Base-by-base conservation (phyloP, 2,113 vertebrate species). In the Penelope pileata region DNA sequence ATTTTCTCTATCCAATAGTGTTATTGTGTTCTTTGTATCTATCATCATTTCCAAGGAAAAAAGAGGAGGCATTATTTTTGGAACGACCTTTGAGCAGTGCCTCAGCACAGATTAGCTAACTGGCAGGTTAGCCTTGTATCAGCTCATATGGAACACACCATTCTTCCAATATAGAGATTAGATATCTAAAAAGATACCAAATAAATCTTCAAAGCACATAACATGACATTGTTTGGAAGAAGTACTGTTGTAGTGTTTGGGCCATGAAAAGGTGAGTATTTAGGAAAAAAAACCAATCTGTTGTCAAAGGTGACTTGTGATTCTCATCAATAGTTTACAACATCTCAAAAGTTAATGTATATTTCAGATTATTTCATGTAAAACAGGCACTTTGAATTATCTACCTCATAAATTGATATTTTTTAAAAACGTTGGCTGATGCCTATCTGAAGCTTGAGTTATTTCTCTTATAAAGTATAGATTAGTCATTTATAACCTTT, bases 301-400 rank as follows among this genome's bases (percentile, higher is more conserved):
- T 21, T 66, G 38, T 67, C 83, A 75, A 88, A 88, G 51, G 50
- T 88, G 56, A 60, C 30, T 88, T 62, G 32, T 51, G 60, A 51
- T 82, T 93, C 83, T 91, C 80, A 27, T 26, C 54, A 80, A 42
- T 9, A 63, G 26, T 66, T 47, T 32, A 79, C 88, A 96, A 83
- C 3, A 29, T 32, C 59, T 76, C 53, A 79, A 73, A 90, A 22
- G 51, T 76, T 88, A 90, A 91, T 88, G 42, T 16, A 63, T 63
- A 17, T 93, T 95, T 77, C 63, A 83, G 63, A 93, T 64, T 79
- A 86, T 83, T 86, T 88, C 5, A 80, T 72, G 34, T 74, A 83
- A 92, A 90, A 45, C 17, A 88, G 64, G 30, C 34, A 88, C 36
- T 74, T 93, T 92, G 80, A 91, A 93, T 83, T 86, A 92, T 59